A percentile compares a stretch with the other conserved stretches of the same genome.
Evolutionary conservation across 2,113 vertebrate genomes (phyloP).

Genomic region (Coptodon bakossiorum): DNA sequence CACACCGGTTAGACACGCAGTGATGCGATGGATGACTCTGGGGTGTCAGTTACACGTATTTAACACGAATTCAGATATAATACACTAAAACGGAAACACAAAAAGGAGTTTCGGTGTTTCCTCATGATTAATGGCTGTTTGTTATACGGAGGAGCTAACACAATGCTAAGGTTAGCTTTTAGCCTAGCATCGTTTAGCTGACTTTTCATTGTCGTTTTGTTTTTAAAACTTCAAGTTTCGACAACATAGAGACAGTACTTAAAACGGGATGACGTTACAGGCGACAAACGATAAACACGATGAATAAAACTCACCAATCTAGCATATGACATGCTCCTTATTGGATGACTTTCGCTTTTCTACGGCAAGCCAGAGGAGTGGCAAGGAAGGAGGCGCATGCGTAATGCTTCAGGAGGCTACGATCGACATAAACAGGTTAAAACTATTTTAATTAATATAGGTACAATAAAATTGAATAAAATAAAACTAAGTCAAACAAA

Average conservation of each 20-base stretch:
- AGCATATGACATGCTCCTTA: conserved; percentile 24
- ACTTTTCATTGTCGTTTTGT: rapidly evolving
- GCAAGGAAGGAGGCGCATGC: background rate
- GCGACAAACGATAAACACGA: rapidly evolving
- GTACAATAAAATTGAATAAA: background rate
- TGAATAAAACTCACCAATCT: conserved; percentile 41
- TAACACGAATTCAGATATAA: background rate
- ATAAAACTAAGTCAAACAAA: background rate
- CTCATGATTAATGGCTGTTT: background rate
- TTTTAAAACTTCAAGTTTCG: rapidly evolving
- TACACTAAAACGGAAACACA: rapidly evolving
- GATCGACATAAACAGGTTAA: background rate
- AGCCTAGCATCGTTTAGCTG: background rate
- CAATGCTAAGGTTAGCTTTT: conserved; percentile 5
- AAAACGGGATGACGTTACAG: rapidly evolving
- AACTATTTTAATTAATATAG: background rate
- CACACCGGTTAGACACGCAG: background rate
- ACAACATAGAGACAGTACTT: rapidly evolving
- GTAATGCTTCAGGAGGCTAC: background rate
- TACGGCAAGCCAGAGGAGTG: conserved; percentile 24
- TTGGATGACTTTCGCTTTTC: background rate
- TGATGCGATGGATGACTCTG: rapidly evolving
- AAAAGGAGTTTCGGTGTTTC: background rate
- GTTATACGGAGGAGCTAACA: background rate
- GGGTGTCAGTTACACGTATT: background rate